Evolutionary conservation across 1,140 invertebrate genomes (phyloP).

Genomic region (Dreissena polymorpha): DNA sequence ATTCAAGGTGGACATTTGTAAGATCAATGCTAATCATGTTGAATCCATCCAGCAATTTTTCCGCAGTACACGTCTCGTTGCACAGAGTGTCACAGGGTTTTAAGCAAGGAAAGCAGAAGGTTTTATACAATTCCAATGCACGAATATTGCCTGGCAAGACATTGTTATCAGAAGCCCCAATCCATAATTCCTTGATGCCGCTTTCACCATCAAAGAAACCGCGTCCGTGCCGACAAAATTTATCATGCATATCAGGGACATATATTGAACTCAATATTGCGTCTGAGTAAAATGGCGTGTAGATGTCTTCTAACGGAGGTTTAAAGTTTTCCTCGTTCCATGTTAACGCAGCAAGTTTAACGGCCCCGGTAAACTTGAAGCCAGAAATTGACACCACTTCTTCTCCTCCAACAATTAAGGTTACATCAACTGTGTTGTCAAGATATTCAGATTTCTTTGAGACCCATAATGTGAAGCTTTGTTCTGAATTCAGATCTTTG

Average conservation of each 20-base stretch:
- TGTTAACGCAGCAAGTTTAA: conserved; percentile 9
- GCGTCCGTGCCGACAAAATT: conserved; percentile 18
- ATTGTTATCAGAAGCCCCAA: conserved; percentile 30
- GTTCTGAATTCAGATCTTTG: background rate
- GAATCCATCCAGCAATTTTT: conserved; percentile 6
- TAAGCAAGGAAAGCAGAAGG: conserved; percentile 25
- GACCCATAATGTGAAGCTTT: conserved; percentile 1
- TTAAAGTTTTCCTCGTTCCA: conserved; percentile 30
- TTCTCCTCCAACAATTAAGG: conserved; percentile 24
- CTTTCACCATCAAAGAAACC: conserved; percentile 38
- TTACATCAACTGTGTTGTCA: conserved; percentile 23
- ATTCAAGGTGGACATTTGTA: background rate
- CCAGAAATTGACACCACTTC: conserved; percentile 12
- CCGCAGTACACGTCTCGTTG: conserved; percentile 8
- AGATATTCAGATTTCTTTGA: conserved; percentile 26
- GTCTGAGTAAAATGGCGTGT: conserved; percentile 31
- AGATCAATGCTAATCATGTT: conserved; percentile 22
- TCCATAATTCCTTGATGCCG: conserved; percentile 42
- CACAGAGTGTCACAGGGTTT: conserved; percentile 20
- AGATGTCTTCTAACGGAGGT: conserved; percentile 22
- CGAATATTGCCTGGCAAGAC: background rate
- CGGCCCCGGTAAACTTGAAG: conserved; percentile 26
- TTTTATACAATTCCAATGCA: conserved; percentile 12
- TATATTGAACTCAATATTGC: conserved; percentile 1
- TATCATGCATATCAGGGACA: conserved; percentile 20